Percentiles rank a stretch among this genome's conserved stretches.
These are phyloP conservation scores for Enteromius thamalakanensis DNA, from an alignment of 2,797 vertebrate genomes.

Conservation along the genomic window DNA sequence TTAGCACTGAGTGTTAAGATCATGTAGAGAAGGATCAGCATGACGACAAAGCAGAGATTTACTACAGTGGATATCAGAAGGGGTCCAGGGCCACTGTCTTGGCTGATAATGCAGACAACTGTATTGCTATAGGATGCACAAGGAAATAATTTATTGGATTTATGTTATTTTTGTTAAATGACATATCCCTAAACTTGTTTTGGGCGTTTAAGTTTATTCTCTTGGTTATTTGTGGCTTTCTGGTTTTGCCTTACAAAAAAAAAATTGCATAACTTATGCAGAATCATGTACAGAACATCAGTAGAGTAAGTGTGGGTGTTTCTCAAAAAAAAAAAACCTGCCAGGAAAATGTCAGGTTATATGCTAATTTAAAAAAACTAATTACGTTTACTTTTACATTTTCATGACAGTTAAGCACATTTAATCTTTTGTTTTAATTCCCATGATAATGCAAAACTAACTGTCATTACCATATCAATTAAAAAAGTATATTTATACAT, in stretches of 20 bases:
- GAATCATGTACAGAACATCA: neutral
- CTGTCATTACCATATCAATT: neutral
- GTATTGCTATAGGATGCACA: neutral
- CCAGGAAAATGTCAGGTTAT: neutral
- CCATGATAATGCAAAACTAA: neutral
- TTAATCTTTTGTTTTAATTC: neutral
- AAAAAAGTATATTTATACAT: neutral
- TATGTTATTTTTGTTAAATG: neutral
- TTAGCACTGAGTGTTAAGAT: slow-evolving; percentile 33
- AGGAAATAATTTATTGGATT: neutral
- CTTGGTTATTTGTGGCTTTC: neutral
- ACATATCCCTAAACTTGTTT: neutral
- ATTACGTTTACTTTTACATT: neutral
- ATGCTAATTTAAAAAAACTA: neutral
- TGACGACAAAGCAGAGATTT: slow-evolving; percentile 40
- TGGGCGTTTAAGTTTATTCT: neutral
- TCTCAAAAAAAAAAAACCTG: neutral
- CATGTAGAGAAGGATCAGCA: slow-evolving; percentile 27
- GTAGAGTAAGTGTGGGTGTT: neutral
- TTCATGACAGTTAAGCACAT: neutral
- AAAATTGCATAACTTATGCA: neutral
- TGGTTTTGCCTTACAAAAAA: slow-evolving; percentile 1
- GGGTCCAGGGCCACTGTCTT: slow-evolving; percentile 4
- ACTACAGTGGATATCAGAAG: neutral
- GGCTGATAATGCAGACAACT: neutral